Conservation (phyloP, 2,888 invertebrate genomes). For the Endomychus coccineus region DNA sequence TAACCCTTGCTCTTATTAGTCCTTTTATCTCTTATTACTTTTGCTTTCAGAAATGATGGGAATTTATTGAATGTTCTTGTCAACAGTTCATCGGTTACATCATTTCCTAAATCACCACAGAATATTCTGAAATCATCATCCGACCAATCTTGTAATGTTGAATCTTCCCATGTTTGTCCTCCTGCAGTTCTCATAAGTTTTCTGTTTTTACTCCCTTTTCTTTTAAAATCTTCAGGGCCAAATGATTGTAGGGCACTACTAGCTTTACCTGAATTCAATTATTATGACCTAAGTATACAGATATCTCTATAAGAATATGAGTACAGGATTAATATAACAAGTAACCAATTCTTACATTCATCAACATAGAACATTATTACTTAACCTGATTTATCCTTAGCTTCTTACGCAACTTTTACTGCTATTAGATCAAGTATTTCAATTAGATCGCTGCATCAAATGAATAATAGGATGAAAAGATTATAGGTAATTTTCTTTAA, state of each 20-base stretch:
- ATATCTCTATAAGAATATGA: too few relatives aligned
- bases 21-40: slow-evolving; percentile 91
- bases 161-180: slow-evolving; percentile 94
- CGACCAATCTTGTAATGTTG: slow-evolving; percentile 91
- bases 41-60: slow-evolving; percentile 87
- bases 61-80: slow-evolving; percentile 92
- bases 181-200: slow-evolving; percentile 88
- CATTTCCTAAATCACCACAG: slow-evolving; percentile 98
- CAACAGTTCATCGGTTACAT: slow-evolving; percentile 96
- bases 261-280: slow-evolving; percentile 45
- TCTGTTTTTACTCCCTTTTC: slow-evolving; percentile 42
- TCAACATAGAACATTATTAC: too few relatives aligned
- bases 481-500: too few relatives aligned
- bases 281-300: too few relatives aligned
- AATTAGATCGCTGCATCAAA: too few relatives aligned
- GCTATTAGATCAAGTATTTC: too few relatives aligned
- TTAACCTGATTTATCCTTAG: too few relatives aligned
- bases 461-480: too few relatives aligned
- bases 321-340: too few relatives aligned
- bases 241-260: slow-evolving; percentile 52
- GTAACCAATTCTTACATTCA: too few relatives aligned
- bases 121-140: slow-evolving; percentile 97
- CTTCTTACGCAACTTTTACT: too few relatives aligned
- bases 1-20: slow-evolving; percentile 98
- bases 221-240: slow-evolving; percentile 48